A percentile compares a stretch with the other conserved stretches of the same genome.
These are phyloP conservation scores for Rugalucina vietnamica DNA, from an alignment of 2,888 invertebrate species.

Conservation along the genomic window DNA sequence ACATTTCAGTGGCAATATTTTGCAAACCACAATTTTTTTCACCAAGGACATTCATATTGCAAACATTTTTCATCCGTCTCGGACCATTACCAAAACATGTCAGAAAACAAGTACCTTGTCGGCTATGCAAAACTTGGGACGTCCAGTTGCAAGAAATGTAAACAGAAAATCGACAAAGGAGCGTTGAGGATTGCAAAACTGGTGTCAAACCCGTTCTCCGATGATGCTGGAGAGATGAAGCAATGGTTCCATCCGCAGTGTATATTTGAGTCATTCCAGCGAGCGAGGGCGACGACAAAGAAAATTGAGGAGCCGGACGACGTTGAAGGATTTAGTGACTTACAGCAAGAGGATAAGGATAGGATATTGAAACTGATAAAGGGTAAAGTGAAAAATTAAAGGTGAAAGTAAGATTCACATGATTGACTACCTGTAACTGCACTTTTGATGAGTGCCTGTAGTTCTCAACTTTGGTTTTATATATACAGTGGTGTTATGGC, in stretches of 20 bases:
- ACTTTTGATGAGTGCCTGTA: no score
- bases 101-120: conserved; percentile 85
- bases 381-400: conserved; percentile 78
- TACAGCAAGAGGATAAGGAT: conserved; percentile 89
- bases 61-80: background rate
- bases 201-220: conserved; percentile 90
- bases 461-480: no score
- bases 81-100: conserved; percentile 71
- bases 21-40: no score
- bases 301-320: conserved; percentile 92
- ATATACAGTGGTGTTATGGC: no score
- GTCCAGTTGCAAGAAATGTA: conserved; percentile 94
- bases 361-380: conserved; percentile 88
- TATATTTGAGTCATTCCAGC: conserved; percentile 91
- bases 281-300: conserved; percentile 92
- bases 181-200: conserved; percentile 91
- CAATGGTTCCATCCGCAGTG: conserved; percentile 92
- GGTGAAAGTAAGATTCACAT: no score
- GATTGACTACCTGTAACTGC: no score
- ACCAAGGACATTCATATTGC: no score
- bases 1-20: background rate
- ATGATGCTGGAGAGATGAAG: conserved; percentile 91
- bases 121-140: conserved; percentile 93
- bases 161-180: conserved; percentile 90
- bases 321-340: conserved; percentile 90